Conservation (phyloP, 2,797 vertebrate genomes). For the Cygnus olor region DNA sequence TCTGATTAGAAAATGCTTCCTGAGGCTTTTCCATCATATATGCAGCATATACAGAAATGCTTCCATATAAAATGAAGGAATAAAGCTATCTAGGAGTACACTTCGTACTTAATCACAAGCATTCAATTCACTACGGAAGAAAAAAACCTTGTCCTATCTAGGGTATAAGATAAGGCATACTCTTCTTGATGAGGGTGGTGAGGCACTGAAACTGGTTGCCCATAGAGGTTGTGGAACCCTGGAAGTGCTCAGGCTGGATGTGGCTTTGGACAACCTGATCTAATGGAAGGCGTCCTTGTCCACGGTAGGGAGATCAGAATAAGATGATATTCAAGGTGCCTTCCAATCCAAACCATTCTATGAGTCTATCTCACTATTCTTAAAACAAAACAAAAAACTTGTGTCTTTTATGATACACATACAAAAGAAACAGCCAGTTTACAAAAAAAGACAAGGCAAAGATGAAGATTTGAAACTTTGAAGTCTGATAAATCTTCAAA, state of each 20-base stretch:
- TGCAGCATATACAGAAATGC: not conserved
- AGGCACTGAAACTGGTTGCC: too few species aligned
- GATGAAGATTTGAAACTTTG: not conserved
- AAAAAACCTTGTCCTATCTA: not conserved
- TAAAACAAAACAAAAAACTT: not conserved
- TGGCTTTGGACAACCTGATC: too few species aligned
- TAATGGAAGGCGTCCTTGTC: too few species aligned
- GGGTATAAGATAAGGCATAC: not conserved
- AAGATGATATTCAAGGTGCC: too few species aligned
- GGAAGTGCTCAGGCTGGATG: too few species aligned
- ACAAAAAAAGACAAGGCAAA: not conserved
- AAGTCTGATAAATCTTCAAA: not conserved
- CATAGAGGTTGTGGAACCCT: too few species aligned
- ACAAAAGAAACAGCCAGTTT: not conserved
- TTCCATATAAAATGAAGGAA: not conserved
- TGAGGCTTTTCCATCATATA: not conserved
- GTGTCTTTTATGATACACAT: not conserved
- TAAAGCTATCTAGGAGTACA: not conserved
- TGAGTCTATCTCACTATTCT: not conserved
- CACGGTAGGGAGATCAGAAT: too few species aligned
- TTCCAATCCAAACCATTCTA: not conserved
- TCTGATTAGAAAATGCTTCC: not conserved
- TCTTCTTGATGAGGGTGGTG: too few species aligned
- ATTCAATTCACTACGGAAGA: not conserved
- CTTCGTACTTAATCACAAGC: not conserved